Percentiles rank a stretch among this genome's conserved stretches.
Conservation (phyloP, 2,797 vertebrate genomes). For the Hyperoplus lanceolatus region DNA sequence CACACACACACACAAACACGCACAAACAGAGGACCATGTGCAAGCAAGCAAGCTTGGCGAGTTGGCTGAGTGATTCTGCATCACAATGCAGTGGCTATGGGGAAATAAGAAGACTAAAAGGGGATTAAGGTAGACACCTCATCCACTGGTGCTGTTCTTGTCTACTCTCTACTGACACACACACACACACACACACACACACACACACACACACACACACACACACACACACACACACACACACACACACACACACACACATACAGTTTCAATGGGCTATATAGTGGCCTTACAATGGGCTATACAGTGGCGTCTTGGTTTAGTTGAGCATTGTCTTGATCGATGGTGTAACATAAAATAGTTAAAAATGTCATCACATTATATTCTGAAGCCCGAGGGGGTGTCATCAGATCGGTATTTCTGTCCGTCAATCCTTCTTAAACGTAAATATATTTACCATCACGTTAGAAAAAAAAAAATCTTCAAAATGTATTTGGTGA, state of each 20-base stretch:
- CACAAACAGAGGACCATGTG: too few species aligned
- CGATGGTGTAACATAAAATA: too few species aligned
- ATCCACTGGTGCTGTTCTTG: constrained; percentile 64
- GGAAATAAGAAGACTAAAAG: constrained; percentile 74
- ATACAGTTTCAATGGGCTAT: too few species aligned
- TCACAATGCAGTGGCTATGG: constrained; percentile 77
- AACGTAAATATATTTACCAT: background rate
- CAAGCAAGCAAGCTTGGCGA: constrained; percentile 8
- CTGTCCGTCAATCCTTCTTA: background rate
- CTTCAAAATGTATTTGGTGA: background rate
- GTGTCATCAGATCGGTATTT: background rate
- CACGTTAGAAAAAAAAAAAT: background rate
- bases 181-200: constrained; percentile 1
- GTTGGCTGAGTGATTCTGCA: constrained; percentile 79
- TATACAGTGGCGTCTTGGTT: constrained; percentile 32
- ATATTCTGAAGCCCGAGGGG: background rate
- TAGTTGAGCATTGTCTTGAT: background rate
- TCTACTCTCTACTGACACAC: constrained; percentile 5
- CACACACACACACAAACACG: constrained; percentile 19
- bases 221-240: too few species aligned
- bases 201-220: too few species aligned
- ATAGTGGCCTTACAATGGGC: background rate
- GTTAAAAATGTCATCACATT: too few species aligned
- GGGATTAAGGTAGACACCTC: constrained; percentile 78
- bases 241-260: too few species aligned